phyloP scores from a whole-genome alignment of 1,140 invertebrate species.

The Danaus plexippus region DNA sequence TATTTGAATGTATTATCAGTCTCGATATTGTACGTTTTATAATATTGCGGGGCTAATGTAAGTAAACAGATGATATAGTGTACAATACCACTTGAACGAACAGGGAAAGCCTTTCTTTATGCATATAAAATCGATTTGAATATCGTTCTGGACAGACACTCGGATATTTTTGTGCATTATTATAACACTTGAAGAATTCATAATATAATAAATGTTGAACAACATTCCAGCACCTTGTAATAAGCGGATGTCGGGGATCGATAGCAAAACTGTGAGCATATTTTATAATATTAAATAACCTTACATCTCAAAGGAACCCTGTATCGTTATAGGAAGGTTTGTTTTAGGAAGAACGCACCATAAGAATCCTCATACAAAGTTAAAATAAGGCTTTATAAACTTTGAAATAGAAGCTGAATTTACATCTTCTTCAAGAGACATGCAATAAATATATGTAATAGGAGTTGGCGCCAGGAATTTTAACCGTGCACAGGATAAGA shows the following conservation, averaged over 20 bases:
- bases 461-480: conserved; percentile 55
- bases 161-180: conserved; percentile 10
- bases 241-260: conserved; percentile 62
- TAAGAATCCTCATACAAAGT: conserved; percentile 36
- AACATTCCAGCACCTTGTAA: conserved; percentile 65
- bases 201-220: conserved; percentile 51
- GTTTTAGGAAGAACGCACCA: conserved; percentile 28
- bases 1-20: too few relatives aligned
- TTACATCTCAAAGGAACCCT: conserved; percentile 28
- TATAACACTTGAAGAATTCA: conserved; percentile 34
- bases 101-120: too few relatives aligned
- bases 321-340: conserved; percentile 26
- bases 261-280: conserved; percentile 60
- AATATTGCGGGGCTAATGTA: too few relatives aligned
- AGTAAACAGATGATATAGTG: too few relatives aligned
- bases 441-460: conserved; percentile 55
- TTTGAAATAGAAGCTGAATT: conserved; percentile 51
- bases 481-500: conserved; percentile 49
- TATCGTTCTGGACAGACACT: too few relatives aligned
- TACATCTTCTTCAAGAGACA: conserved; percentile 47
- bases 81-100: too few relatives aligned
- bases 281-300: conserved; percentile 43
- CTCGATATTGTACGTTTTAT: too few relatives aligned
- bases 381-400: conserved; percentile 50
- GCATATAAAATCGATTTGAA: too few relatives aligned